A percentile compares a stretch with the other conserved stretches of the same genome.
These are phyloP conservation scores for Tretioscincus oriximinensis DNA, from an alignment of 2,113 vertebrate species.

Conservation along the genomic window DNA sequence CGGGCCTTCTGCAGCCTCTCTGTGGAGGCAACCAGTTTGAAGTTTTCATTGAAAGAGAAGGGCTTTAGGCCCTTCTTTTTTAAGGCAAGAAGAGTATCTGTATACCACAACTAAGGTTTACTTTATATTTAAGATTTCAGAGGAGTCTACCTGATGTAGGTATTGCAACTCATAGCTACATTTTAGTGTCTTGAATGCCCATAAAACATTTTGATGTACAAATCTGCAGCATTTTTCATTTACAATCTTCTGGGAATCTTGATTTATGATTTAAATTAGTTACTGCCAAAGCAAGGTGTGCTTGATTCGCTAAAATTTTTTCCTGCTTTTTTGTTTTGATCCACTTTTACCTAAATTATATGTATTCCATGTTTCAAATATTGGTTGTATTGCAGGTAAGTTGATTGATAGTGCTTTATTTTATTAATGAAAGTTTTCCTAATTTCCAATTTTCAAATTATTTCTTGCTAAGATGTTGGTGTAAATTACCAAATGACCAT, in stretches of 20 bases:
- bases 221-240: conserved; percentile 67
- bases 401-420: conserved; percentile 35
- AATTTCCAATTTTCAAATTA: conserved; percentile 20
- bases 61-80: no score
- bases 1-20: no score
- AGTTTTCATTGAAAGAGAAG: no score
- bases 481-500: conserved; percentile 2
- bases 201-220: conserved; percentile 52
- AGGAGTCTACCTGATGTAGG: conserved; percentile 4
- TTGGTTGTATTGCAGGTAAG: conserved; percentile 42
- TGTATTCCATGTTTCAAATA: conserved; percentile 46
- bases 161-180: conserved; percentile 51
- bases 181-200: conserved; percentile 59
- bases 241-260: conserved; percentile 49
- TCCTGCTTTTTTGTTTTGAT: conserved; percentile 38
- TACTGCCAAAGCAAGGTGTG: conserved; percentile 47
- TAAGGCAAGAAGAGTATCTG: no score
- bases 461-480: conserved; percentile 30
- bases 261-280: conserved; percentile 66
- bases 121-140: conserved; percentile 1
- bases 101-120: neutral
- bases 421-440: conserved; percentile 35
- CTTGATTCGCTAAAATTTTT: conserved; percentile 48
- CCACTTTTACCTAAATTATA: conserved; percentile 53
- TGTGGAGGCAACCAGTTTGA: no score